Percentiles rank a stretch among this genome's conserved stretches.
phyloP scores from a whole-genome alignment of 2,797 vertebrate genomes.

The Malacoraja senta region DNA sequence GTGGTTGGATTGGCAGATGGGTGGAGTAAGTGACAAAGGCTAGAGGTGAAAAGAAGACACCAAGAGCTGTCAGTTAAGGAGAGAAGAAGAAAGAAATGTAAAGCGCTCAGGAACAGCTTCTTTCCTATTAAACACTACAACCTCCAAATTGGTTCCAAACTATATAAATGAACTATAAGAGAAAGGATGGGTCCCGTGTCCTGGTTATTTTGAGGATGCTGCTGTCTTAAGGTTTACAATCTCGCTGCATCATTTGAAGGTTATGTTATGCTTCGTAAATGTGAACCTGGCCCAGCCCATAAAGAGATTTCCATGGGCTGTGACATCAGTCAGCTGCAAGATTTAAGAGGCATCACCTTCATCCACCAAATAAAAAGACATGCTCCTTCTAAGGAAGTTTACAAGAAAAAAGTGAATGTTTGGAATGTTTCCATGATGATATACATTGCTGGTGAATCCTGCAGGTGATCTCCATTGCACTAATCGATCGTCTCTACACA shows the following conservation, averaged over 20 bases:
- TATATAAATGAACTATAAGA: neutral
- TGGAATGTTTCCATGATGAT: neutral
- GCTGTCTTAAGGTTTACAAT: neutral
- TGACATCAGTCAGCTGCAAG: neutral
- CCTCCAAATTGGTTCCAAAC: no score
- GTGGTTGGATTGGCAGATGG: no score
- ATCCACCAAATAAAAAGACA: neutral
- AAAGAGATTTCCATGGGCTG: neutral
- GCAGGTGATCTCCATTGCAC: neutral
- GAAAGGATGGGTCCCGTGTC: neutral
- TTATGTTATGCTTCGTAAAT: neutral
- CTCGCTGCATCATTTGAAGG: neutral
- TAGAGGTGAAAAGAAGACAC: no score
- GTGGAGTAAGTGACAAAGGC: no score
- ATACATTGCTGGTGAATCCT: neutral
- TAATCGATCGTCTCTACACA: conserved; percentile 51
- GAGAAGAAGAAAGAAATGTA: no score
- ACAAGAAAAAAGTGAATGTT: neutral
- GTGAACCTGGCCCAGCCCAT: neutral
- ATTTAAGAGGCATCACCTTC: neutral
- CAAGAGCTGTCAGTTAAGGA: no score
- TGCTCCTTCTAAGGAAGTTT: neutral
- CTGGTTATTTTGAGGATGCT: neutral
- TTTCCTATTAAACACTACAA: no score
- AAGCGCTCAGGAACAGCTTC: no score